Evolutionary conservation across 1,140 invertebrate species (phyloP).

Genomic region (Ylistrum balloti): DNA sequence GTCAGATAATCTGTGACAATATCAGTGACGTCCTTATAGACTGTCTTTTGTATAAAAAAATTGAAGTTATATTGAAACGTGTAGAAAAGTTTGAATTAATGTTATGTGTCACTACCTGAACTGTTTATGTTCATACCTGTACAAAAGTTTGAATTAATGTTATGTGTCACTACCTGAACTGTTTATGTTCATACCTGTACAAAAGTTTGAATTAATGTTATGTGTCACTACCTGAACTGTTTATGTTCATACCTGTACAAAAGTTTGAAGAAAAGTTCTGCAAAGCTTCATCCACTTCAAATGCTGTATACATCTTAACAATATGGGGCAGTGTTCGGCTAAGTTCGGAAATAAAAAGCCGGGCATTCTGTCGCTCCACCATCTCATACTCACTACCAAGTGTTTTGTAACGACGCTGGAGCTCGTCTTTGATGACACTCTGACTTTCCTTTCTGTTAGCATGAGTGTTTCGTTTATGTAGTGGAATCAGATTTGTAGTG

Average conservation of each 20-base stretch:
- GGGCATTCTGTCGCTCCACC: conserved; percentile 90
- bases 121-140: too few relatives aligned
- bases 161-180: too few relatives aligned
- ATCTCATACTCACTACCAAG: conserved; percentile 80
- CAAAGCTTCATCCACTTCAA: conserved; percentile 93
- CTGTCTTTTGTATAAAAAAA: too few relatives aligned
- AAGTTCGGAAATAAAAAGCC: conserved; percentile 89
- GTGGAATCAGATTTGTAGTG: background rate
- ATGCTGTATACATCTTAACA: conserved; percentile 88
- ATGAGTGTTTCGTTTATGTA: background rate
- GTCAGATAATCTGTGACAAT: too few relatives aligned
- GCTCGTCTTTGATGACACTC: conserved; percentile 49
- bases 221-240: too few relatives aligned
- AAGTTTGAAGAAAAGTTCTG: conserved; percentile 96
- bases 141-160: too few relatives aligned
- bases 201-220: conserved; percentile 86
- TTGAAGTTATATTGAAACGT: too few relatives aligned
- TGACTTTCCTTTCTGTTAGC: conserved; percentile 42
- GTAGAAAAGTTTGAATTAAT: too few relatives aligned
- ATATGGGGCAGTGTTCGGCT: conserved; percentile 89
- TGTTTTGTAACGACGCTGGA: conserved; percentile 56
- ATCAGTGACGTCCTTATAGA: too few relatives aligned
- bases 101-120: too few relatives aligned
- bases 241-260: conserved; percentile 88
- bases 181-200: conserved; percentile 87